Evolutionary conservation across 2,888 invertebrate genomes (phyloP), one percentile per base, ranked within the genome.

Genomic region (Synanthedon myopaeformis): DNA sequence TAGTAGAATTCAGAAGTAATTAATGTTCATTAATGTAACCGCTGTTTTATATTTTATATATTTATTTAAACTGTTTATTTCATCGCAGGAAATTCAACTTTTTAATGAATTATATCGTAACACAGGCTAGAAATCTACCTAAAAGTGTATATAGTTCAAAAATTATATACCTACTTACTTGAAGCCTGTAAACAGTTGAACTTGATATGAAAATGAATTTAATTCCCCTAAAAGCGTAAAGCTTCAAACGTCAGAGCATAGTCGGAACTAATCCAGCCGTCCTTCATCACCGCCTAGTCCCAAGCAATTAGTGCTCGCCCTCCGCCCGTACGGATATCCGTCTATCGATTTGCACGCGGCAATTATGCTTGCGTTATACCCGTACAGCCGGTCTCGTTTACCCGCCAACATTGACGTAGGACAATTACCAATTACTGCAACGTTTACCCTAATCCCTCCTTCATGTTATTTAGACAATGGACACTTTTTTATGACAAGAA

Each of bases 301-400:
- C 62, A 67, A 67, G 70, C 79, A 82, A 82, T 82, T 81, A 82
- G 75, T 65, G 65, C 65, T 63, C 61, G 64, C 66, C 66, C 64
- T 65, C 61, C 63, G 59, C 58, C 61, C 63, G 59, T 57, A 61
- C 78, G 79, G 76, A 79, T 75, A 75, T 78, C 81, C 78, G 75
- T 70, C 72, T 72, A 74, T 77, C 74, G 75, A 77, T 76, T 75
- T 65, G 67, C 70, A 69, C 67, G 61, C 67, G 67, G 70, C 76
- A 70, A 79, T 82, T 79, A 79, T 70, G 65, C 60, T 55, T 58
- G 56, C 67, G 64, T 66, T 69, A 66, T 64, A 64, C 63, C 58
- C 66, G 58, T 56, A 48, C 57, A 53, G 42, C 17, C 49, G 49
- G 49, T 19, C 12, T 19, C 49, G 35, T 35, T 35, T 35, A 35